A percentile compares a stretch with the other conserved stretches of the same genome.
Evolutionary conservation across 2,888 invertebrate species (phyloP).

Genomic region (Drosophila engyochracea): DNA sequence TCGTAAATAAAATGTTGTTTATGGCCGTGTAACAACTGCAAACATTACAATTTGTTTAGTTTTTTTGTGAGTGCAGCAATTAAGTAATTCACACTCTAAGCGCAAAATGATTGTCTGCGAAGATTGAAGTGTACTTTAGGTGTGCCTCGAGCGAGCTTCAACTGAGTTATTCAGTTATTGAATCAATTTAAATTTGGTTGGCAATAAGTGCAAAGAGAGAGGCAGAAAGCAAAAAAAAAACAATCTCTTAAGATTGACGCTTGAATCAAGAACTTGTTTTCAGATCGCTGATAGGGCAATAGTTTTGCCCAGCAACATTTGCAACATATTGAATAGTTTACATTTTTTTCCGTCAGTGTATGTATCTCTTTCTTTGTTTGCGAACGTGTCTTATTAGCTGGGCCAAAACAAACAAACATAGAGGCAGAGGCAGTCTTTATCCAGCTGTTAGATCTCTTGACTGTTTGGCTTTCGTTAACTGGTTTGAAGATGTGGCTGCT

Average conservation of each 20-base stretch:
- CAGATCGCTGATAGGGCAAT: too few relatives aligned
- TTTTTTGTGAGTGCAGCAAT: not conserved
- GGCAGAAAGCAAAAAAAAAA: not conserved
- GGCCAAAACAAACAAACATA: slow-evolving; percentile 3
- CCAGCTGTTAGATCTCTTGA: slow-evolving; percentile 35
- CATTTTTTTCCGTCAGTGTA: slow-evolving; percentile 34
- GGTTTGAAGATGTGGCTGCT: slow-evolving; percentile 38
- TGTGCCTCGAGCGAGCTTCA: not conserved
- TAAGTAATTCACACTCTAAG: not conserved
- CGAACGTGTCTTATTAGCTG: slow-evolving; percentile 26
- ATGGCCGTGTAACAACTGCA: slow-evolving; percentile 62
- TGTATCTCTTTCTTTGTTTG: slow-evolving; percentile 26
- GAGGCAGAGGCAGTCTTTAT: slow-evolving; percentile 27
- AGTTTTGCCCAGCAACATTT: not conserved
- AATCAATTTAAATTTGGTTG: not conserved
- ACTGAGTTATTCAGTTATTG: not conserved
- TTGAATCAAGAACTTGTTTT: too few relatives aligned
- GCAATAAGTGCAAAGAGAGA: not conserved
- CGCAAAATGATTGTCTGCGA: not conserved
- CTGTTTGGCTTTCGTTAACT: slow-evolving; percentile 28
- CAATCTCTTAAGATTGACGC: not conserved
- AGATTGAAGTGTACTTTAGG: not conserved
- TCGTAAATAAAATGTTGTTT: slow-evolving; percentile 77
- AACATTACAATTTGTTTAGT: slow-evolving; percentile 50
- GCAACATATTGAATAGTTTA: not conserved